Base-by-base conservation (phyloP, 2,113 vertebrate species). In the Sclerurus mexicanus region DNA sequence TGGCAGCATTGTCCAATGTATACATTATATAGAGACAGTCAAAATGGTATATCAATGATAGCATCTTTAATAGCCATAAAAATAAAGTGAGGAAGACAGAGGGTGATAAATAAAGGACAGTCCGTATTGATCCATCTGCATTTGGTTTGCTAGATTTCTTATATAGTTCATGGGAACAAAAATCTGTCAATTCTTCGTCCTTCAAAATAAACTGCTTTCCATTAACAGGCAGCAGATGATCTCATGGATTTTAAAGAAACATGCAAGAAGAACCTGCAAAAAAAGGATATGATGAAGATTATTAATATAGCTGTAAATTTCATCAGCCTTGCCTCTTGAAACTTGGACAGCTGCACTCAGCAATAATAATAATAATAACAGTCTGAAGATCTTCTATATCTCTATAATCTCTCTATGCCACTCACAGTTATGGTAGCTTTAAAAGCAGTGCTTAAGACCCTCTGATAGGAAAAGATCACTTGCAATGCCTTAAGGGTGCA, bases 31-130 rank as follows among this genome's bases (percentile, higher is more conserved):
- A 76, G 58, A 90, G 77, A 93, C 91, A 94, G 86, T 87, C 66
- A 95, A 93, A 95, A 93, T 74, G 76, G 50, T 91, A 42, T 91
- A 96, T 95, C 87, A 94, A 94, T 97, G 95, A 96, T 92, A 81
- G 53, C 78, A 93, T 94, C 95, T 96, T 93, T 97, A 96, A 95
- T 85, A 94, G 85, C 82, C 84, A 92, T 97, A 93, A 97, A 94
- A 96, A 90, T 94, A 97, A 96, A 93, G 72, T 82, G 82, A 78
- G 68, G 68, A 75, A 91, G 97, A 95, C 95, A 93, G 68, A 47
- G 53, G 21, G 77, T 93, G 90, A 90, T 97, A 94, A 97, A 95
- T 95, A 96, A 91, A 90, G 72, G 89, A 40, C 58, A 67, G 49
- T 56, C 68, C 2, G 2, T 95, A 96, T 96, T 92, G 95, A 97